phyloP scores from a whole-genome alignment of 2,888 invertebrate species.

The Homarus gammarus region DNA sequence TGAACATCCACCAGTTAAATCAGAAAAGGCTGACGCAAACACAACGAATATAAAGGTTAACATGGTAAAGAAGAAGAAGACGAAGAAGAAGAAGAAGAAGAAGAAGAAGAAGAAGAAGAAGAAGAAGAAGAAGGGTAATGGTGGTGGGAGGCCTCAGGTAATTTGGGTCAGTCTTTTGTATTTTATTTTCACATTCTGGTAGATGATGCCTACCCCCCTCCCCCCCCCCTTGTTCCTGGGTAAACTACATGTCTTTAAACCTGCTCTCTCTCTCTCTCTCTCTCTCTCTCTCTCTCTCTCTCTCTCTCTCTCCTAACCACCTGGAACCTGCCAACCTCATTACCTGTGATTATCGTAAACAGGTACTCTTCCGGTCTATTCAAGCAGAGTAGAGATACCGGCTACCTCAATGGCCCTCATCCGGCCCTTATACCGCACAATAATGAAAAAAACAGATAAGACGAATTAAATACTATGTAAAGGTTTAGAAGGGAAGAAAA shows the following conservation, averaged over 20 bases:
- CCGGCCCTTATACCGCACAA: not conserved
- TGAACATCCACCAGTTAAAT: too few species aligned
- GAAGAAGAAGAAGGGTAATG: too few species aligned
- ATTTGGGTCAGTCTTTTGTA: too few species aligned
- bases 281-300: not conserved
- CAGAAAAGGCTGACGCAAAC: too few species aligned
- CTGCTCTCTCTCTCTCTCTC: not conserved
- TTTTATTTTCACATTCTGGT: too few species aligned
- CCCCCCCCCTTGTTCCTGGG: not conserved
- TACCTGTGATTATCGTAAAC: not conserved
- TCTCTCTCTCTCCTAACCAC: not conserved
- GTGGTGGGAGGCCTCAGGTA: too few species aligned
- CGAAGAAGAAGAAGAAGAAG: not conserved
- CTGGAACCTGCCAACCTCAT: not conserved
- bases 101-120: not conserved
- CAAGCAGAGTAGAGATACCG: not conserved
- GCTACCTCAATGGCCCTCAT: not conserved
- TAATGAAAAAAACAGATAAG: too few species aligned
- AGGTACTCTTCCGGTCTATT: not conserved
- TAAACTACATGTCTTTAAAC: not conserved
- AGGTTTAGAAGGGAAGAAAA: slow-evolving; percentile 19
- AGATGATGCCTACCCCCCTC: not conserved
- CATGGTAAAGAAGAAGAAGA: too few species aligned
- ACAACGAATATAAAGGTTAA: too few species aligned
- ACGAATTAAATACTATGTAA: too few species aligned